Percentiles rank a stretch among this genome's conserved stretches.
phyloP scores from a whole-genome alignment of 2,113 vertebrate genomes.

The Scatophagus argus region DNA sequence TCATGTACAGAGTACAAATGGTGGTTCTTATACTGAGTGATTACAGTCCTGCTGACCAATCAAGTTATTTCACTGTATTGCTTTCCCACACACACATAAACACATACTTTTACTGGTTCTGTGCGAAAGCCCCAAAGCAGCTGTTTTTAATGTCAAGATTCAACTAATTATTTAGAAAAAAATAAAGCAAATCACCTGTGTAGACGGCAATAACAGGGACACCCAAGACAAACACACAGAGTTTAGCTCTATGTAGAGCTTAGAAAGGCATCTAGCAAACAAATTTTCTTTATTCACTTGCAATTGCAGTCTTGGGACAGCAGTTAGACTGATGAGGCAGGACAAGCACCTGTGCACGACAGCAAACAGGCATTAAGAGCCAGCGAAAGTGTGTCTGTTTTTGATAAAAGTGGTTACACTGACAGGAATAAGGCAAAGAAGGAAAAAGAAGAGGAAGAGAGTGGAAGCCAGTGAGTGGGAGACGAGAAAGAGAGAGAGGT shows the following conservation, averaged over 20 bases:
- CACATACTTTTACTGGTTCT: conserved; percentile 11
- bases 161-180: conserved; percentile 68
- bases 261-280: not conserved
- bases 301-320: not conserved
- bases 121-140: conserved; percentile 39
- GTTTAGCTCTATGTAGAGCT: not conserved
- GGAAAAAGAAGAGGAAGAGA: conserved; percentile 40
- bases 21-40: not conserved
- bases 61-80: not conserved
- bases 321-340: conserved; percentile 48
- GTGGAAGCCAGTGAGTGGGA: conserved; percentile 40
- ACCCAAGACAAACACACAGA: not conserved
- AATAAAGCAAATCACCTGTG: conserved; percentile 30
- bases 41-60: not conserved
- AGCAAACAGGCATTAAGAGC: conserved; percentile 51
- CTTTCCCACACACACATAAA: conserved; percentile 19
- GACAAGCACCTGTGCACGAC: conserved; percentile 67
- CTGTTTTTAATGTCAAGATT: conserved; percentile 63
- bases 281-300: conserved; percentile 6
- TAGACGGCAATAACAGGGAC: not conserved
- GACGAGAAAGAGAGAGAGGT: conserved; percentile 44
- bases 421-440: conserved; percentile 51
- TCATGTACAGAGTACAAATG: conserved; percentile 17
- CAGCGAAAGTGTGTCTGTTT: conserved; percentile 2
- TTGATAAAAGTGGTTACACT: conserved; percentile 30